Evolutionary conservation across 1,140 invertebrate genomes (phyloP).

Genomic region (Apis florea): DNA sequence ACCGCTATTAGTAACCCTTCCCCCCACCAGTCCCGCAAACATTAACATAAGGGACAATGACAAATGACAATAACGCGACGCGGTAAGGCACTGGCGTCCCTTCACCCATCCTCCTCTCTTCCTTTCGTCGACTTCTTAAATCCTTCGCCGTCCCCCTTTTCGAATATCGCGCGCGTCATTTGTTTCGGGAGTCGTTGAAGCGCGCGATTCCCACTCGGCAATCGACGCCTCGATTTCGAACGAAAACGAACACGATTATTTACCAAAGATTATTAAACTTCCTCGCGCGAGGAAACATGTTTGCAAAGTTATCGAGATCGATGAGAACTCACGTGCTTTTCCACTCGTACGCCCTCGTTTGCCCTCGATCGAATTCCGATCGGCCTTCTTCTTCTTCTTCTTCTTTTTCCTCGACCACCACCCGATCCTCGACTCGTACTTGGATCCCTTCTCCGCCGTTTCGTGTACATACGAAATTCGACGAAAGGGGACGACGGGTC

Average conservation of each 20-base stretch:
- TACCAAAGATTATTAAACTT: too few relatives aligned
- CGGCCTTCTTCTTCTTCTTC: conserved; percentile 43
- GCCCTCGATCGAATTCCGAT: conserved; percentile 33
- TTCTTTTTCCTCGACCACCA: conserved; percentile 40
- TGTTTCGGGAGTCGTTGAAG: conserved; percentile 12
- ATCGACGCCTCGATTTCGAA: not conserved
- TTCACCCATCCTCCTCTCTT: conserved; percentile 10
- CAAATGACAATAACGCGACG: conserved; percentile 66
- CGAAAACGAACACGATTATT: too few relatives aligned
- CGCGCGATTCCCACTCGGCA: not conserved
- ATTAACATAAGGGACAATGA: conserved; percentile 69
- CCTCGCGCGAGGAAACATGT: too few relatives aligned
- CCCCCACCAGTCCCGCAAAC: conserved; percentile 55
- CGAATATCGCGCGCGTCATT: not conserved
- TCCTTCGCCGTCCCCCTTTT: not conserved
- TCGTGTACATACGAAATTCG: conserved; percentile 50
- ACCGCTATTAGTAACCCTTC: conserved; percentile 63
- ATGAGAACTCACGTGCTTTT: not conserved
- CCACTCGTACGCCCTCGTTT: conserved; percentile 2
- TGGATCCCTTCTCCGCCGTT: conserved; percentile 36
- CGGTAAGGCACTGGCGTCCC: conserved; percentile 43
- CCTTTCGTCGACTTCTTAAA: conserved; percentile 23
- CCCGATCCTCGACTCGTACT: conserved; percentile 37
- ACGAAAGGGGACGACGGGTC: conserved; percentile 20
- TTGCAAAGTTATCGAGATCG: not conserved